Evolutionary conservation across 2,888 invertebrate species (phyloP), one percentile per base, ranked within the genome.

Genomic region (Dryomyza anilis): DNA sequence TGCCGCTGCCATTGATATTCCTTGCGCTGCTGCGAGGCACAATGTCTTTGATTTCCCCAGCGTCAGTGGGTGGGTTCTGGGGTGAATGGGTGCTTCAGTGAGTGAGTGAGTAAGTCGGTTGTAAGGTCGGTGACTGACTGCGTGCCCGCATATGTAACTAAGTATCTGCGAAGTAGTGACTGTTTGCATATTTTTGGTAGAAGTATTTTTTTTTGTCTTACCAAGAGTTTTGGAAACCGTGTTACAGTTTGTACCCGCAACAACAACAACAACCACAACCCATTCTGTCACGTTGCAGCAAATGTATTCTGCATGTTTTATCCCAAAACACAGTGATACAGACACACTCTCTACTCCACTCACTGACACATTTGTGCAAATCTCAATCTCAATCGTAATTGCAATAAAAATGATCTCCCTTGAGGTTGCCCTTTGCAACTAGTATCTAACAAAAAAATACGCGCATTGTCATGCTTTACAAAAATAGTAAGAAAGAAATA

Each of bases 21-120:
- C n/a, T 57, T 57, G 55, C 72, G 73, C 62, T 60, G 58, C 8
- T 33, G 45, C 33, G 45, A 55, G 52, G 46, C 29, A 43, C 52
- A 63, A 39, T 65, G 69, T 61, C 50, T 63, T 68, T 73, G 73
- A 73, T 73, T 73, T 73, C 73, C 73, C 73, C 69, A 67, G 73
- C 67, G 71, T 67, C 66, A n/a, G n/a, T n/a, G n/a, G n/a, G n/a
- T n/a, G n/a, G n/a, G n/a, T n/a, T n/a, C n/a, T n/a, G n/a, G n/a
- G n/a, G n/a, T n/a, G n/a, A n/a, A n/a, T n/a, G n/a, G n/a, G n/a
- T n/a, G n/a, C n/a, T n/a, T n/a, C n/a, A n/a, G n/a, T n/a, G n/a
- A 27, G 16, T 55, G 55, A 36, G n/a, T 36, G 56, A 8, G 16
- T 23, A 33, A 58, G 23, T 30, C n/a, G 57, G 8, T 25, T 45